These are phyloP conservation scores for Stomatorhinus ivindoensis DNA, from an alignment of 2,113 vertebrate species.

Conservation along the genomic window DNA sequence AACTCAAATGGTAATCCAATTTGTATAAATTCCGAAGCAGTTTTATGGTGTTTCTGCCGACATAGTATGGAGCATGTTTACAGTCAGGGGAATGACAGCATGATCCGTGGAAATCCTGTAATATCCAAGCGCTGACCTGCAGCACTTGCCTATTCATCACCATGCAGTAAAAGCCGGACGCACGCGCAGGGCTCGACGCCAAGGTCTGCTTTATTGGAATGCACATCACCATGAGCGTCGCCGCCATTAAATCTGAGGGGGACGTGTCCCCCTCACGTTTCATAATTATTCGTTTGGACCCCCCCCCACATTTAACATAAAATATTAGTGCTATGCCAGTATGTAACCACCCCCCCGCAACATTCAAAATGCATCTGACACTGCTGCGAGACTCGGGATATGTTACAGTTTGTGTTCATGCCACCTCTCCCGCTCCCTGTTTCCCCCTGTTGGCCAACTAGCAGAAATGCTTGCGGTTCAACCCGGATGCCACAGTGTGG, in stretches of 20 bases:
- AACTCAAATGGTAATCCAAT: neutral
- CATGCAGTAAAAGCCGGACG: neutral
- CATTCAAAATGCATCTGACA: neutral
- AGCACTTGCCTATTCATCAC: neutral
- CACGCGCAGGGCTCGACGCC: neutral
- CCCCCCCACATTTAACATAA: too few species aligned
- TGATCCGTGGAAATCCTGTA: neutral
- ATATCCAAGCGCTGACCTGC: neutral
- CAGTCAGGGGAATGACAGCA: neutral
- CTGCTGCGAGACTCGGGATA: neutral
- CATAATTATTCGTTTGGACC: too few species aligned
- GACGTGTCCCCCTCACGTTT: too few species aligned
- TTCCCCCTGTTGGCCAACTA: slow-evolving; percentile 14
- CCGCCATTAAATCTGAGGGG: too few species aligned
- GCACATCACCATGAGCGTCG: neutral
- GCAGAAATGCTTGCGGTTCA: slow-evolving; percentile 85
- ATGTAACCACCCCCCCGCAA: too few species aligned
- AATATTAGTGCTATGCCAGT: too few species aligned
- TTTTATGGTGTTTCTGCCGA: neutral
- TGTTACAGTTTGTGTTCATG: neutral
- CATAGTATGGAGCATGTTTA: neutral
- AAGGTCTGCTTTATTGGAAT: neutral
- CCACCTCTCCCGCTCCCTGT: slow-evolving; percentile 3
- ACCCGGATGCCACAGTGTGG: slow-evolving; percentile 80
- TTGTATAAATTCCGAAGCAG: neutral